These are phyloP conservation scores for Hetaerina titia DNA, from an alignment of 2,888 invertebrate genomes.

Conservation along the genomic window DNA sequence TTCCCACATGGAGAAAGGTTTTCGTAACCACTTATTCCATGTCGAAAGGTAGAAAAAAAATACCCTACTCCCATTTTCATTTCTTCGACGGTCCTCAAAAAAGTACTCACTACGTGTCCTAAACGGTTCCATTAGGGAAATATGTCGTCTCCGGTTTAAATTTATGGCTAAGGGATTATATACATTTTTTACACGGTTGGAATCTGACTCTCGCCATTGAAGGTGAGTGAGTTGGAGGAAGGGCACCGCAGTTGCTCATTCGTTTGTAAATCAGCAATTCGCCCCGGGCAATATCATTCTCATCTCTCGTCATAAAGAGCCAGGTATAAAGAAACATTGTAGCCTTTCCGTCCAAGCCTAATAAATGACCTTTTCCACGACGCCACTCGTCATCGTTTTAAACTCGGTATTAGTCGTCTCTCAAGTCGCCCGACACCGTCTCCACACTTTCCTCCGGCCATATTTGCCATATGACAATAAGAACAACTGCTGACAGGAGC, in stretches of 20 bases:
- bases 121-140: conserved; percentile 36
- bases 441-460: not conserved
- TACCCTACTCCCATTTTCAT: not conserved
- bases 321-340: conserved; percentile 63
- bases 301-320: conserved; percentile 49
- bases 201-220: conserved; percentile 1
- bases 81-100: not conserved
- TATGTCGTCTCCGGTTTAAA: not conserved
- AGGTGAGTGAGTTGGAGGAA: not conserved
- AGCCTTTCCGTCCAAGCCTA: conserved; percentile 10
- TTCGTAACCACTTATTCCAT: conserved; percentile 4
- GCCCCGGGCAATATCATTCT: conserved; percentile 56
- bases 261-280: conserved; percentile 66
- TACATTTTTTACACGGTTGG: not conserved
- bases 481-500: conserved; percentile 54
- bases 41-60: not conserved
- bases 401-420: conserved; percentile 9
- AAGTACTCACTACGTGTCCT: conserved; percentile 30
- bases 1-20: not conserved
- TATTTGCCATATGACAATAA: not conserved
- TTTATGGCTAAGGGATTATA: conserved; percentile 49
- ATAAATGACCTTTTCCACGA: conserved; percentile 42
- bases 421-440: not conserved
- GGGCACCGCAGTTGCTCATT: conserved; percentile 18
- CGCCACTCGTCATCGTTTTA: conserved; percentile 29